Evolutionary conservation across 2,113 vertebrate genomes (phyloP).

Genomic region (Pelodiscus sinensis): DNA sequence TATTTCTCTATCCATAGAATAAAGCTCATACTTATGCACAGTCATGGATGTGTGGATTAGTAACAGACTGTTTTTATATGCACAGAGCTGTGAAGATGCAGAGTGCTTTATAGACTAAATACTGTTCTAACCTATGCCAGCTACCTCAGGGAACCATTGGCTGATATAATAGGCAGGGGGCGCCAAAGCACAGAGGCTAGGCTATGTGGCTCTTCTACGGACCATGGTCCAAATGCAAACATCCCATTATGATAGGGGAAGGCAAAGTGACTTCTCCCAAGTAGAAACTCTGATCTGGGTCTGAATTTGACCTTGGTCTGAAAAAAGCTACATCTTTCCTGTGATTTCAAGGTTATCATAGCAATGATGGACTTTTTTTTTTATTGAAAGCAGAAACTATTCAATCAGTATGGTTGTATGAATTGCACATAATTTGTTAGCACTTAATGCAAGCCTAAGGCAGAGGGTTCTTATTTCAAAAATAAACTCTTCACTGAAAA

Average conservation of each 20-base stretch:
- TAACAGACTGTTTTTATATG: rapidly evolving
- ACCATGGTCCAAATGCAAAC: rapidly evolving
- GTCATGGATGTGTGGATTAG: background rate
- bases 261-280: background rate
- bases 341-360: constrained; percentile 8
- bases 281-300: background rate
- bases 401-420: background rate
- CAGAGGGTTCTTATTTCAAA: background rate
- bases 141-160: rapidly evolving
- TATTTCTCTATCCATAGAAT: background rate
- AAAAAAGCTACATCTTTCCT: background rate
- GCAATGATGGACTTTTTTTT: constrained; percentile 32
- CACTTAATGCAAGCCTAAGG: constrained; percentile 21
- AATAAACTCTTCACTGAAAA: constrained; percentile 41
- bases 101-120: rapidly evolving
- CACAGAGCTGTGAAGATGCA: background rate
- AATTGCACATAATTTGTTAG: constrained; percentile 52
- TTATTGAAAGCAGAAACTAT: constrained; percentile 38
- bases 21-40: rapidly evolving
- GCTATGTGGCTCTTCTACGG: background rate
- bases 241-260: background rate
- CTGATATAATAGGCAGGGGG: background rate
- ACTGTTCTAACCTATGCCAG: background rate
- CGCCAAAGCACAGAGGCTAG: background rate
- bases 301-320: background rate